Evolutionary conservation across 2,797 vertebrate genomes (phyloP).

Genomic region (Falco cherrug): DNA sequence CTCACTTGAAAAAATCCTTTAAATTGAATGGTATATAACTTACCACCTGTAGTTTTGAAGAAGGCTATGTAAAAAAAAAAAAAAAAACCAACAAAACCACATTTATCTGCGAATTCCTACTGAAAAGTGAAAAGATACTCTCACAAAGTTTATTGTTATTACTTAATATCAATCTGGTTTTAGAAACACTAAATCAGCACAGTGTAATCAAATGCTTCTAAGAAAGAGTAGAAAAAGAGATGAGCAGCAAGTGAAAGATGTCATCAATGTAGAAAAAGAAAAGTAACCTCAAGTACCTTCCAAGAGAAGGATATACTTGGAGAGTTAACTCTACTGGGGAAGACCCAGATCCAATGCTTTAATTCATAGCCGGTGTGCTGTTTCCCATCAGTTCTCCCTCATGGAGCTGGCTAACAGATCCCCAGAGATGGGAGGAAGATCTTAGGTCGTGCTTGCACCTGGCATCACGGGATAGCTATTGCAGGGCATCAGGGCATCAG

Average conservation of each 20-base stretch:
- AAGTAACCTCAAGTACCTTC: not conserved
- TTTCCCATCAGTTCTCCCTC: not conserved
- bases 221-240: not conserved
- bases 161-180: not conserved
- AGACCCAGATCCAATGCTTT: not conserved
- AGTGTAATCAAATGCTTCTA: not conserved
- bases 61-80: not conserved
- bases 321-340: not conserved
- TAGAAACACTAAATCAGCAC: not conserved
- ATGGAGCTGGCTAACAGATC: not conserved
- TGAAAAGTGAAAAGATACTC: not conserved
- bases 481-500: not conserved
- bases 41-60: not conserved
- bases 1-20: not conserved
- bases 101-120: not conserved
- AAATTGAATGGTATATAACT: not conserved
- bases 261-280: not conserved
- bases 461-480: not conserved
- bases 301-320: not conserved
- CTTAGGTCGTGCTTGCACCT: not conserved
- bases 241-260: not conserved
- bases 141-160: not conserved
- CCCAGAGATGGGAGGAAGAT: not conserved
- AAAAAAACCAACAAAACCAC: not conserved
- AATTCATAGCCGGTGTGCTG: not conserved